phyloP scores from a whole-genome alignment of 2,888 invertebrate species.

The Lepidonotus clava region DNA sequence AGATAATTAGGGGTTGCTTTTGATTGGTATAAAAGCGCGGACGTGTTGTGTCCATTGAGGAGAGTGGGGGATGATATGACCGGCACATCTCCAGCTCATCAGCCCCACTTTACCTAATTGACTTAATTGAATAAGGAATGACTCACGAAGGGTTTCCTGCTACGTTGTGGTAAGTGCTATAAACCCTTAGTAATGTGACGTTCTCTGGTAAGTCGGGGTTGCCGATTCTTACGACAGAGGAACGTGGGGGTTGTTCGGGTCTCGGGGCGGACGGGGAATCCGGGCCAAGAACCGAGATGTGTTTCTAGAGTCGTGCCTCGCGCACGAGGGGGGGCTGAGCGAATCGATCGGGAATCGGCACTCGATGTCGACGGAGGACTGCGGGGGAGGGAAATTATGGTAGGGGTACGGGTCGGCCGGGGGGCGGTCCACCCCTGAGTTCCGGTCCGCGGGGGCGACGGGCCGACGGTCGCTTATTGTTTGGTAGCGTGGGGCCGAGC shows the following conservation, averaged over 20 bases:
- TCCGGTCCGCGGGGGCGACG: too few species aligned
- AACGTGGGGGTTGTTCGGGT: neutral
- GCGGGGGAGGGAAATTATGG: too few species aligned
- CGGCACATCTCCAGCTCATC: neutral
- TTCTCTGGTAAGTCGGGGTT: neutral
- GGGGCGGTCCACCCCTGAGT: too few species aligned
- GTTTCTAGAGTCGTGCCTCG: neutral
- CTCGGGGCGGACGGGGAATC: neutral
- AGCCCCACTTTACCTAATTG: slow-evolving; percentile 24
- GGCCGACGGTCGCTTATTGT: too few species aligned
- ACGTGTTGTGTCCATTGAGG: slow-evolving; percentile 3
- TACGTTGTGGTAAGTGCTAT: neutral
- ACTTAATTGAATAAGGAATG: slow-evolving; percentile 37
- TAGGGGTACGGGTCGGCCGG: too few species aligned
- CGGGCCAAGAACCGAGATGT: neutral
- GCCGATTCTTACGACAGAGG: neutral
- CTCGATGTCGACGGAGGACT: too few species aligned
- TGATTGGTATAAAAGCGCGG: slow-evolving; percentile 17
- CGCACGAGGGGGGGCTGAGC: too few species aligned
- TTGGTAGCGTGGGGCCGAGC: too few species aligned
- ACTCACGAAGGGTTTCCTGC: neutral
- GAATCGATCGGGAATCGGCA: too few species aligned
- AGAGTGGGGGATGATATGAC: neutral
- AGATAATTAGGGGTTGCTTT: slow-evolving; percentile 10
- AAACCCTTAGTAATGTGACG: neutral